Evolutionary conservation across 2,113 vertebrate genomes (phyloP), one percentile per base, ranked within the genome.

Genomic region (Orientallactaga bullata): DNA sequence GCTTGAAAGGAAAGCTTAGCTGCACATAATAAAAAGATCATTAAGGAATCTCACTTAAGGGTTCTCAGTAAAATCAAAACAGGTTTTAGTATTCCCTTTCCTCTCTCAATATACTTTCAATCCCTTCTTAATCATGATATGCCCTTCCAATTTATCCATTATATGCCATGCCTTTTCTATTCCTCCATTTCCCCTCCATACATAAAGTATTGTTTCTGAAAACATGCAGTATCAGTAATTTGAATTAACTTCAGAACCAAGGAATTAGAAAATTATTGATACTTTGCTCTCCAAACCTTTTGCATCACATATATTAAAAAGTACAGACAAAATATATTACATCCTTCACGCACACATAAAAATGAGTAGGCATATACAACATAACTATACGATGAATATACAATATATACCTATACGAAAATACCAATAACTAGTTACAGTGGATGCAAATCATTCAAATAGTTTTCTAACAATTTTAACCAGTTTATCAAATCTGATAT

Each of bases 391-490:
- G 92, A 61, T 79, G 69, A 26, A 65, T 58, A 21, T 37, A 30
- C 4, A 47, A 1, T 28, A 74, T 83, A 12, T 3, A 30, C 5
- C 12, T 61, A 61, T 23, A n/a, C n/a, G 28, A 78, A 95, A 81
- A 65, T 69, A 55, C 23, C 58, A 73, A 66, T 60, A 66, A 51
- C n/a, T 58, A 78, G 47, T n/a, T 79, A 77, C 12, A 81, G 4
- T 85, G 6, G 20, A 72, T 77, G 4, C 21, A 82, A 82, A 37
- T 61, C 20, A 23, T 84, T 88, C 37, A 63, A 87, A 42, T 32
- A 42, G 10, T 82, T 7, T 93, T 85, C 47, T 5, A 92, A 21
- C 24, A 69, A 72, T 91, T 91, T 96, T 80, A n/a, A 65, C 9
- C 71, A 83, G 78, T 3, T 90, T 73, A 16, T 39, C 30, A 79